Evolutionary conservation across 53 echinoderm and acorn worm genomes (phyloP).

Genomic region (Stichopus horrens): DNA sequence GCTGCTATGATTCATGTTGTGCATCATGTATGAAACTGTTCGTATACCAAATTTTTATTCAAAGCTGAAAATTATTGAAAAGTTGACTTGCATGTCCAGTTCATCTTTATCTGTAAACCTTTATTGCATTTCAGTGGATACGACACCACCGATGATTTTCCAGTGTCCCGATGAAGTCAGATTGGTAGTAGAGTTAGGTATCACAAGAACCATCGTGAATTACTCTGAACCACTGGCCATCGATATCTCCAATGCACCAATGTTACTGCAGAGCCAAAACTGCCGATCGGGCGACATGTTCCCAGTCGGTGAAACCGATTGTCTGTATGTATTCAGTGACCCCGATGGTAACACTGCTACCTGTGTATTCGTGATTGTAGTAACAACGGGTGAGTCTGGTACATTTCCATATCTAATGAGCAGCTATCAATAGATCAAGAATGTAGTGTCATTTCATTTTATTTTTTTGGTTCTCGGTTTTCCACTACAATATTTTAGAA

Average conservation of each 20-base stretch:
- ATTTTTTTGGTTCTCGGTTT: too few relatives aligned
- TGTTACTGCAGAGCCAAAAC: constrained; percentile 1
- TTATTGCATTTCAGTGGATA: constrained; percentile 21
- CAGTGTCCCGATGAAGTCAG: background rate
- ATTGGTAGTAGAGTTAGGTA: constrained; percentile 17
- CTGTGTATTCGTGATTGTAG: constrained; percentile 11
- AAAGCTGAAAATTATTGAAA: too few relatives aligned
- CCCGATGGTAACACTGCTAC: constrained; percentile 1
- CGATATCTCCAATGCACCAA: constrained; percentile 17
- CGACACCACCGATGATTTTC: constrained; percentile 17
- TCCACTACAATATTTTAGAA: too few relatives aligned
- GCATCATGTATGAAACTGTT: too few relatives aligned
- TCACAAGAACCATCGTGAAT: constrained; percentile 8
- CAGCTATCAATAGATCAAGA: too few relatives aligned
- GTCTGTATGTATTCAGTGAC: constrained; percentile 28
- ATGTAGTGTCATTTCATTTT: too few relatives aligned
- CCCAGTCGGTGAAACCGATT: constrained; percentile 22
- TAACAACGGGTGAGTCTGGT: constrained; percentile 2
- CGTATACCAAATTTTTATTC: too few relatives aligned
- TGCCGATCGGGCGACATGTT: constrained; percentile 9
- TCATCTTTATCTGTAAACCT: too few relatives aligned
- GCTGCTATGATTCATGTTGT: too few relatives aligned
- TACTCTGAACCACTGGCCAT: constrained; percentile 16
- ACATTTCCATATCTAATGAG: too few relatives aligned
- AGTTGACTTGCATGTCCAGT: too few relatives aligned